These are phyloP conservation scores for Fundulus diaphanus DNA, from an alignment of 2,797 vertebrate species.

Conservation along the genomic window DNA sequence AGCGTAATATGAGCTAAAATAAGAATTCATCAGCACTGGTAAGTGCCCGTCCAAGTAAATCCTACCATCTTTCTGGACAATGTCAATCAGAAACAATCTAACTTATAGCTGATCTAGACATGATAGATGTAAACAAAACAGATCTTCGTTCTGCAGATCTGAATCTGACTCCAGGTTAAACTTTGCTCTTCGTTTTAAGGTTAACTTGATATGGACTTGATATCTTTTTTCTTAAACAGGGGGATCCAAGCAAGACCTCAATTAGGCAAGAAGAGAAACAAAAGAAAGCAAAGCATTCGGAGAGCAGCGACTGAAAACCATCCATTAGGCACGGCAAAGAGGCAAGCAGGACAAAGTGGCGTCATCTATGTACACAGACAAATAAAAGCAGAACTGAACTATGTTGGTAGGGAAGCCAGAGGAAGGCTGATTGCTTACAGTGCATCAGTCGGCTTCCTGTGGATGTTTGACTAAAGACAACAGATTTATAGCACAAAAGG, in stretches of 20 bases:
- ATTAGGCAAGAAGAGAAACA: slow-evolving; percentile 21
- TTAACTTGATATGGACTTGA: background rate
- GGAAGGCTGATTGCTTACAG: background rate
- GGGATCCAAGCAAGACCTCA: slow-evolving; percentile 5
- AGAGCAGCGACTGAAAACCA: slow-evolving; percentile 37
- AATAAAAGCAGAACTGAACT: background rate
- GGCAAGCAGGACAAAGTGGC: slow-evolving; percentile 32
- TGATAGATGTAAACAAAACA: background rate
- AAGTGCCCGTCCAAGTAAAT: slow-evolving; percentile 2
- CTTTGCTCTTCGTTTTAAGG: background rate
- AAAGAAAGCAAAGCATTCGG: slow-evolving; percentile 20
- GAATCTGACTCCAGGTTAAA: background rate
- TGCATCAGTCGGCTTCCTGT: background rate
- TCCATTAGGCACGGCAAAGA: slow-evolving; percentile 1
- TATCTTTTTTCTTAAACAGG: background rate
- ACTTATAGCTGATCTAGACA: slow-evolving; percentile 11
- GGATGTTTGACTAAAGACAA: background rate
- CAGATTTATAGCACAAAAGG: background rate
- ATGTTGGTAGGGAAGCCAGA: background rate
- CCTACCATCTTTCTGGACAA: slow-evolving; percentile 21
- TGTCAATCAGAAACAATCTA: slow-evolving; percentile 21
- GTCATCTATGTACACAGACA: slow-evolving; percentile 8
- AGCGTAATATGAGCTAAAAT: slow-evolving; percentile 20
- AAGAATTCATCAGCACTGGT: background rate
- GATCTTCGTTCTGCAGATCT: background rate